These are phyloP conservation scores for Candidula unifasciata DNA, from an alignment of 2,888 invertebrate genomes.

Conservation along the genomic window DNA sequence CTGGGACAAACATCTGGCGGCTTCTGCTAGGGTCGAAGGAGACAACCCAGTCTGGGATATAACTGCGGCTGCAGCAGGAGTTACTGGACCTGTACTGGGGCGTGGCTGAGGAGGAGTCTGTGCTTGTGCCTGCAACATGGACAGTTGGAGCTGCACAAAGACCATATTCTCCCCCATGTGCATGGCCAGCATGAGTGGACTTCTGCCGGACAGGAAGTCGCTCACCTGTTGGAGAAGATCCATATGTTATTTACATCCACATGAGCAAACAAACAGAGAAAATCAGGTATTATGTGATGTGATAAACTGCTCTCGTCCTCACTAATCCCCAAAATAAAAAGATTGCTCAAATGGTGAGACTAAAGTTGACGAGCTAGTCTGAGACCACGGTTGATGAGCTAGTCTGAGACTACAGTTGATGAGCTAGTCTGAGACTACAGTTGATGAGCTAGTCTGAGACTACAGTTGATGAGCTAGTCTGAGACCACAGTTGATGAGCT, in stretches of 20 bases:
- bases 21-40: constrained; percentile 45
- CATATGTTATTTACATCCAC: neutral
- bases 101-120: constrained; percentile 8
- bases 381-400: too few species aligned
- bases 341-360: too few species aligned
- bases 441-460: too few species aligned
- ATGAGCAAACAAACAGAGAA: too few species aligned
- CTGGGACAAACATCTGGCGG: constrained; percentile 44
- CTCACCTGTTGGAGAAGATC: constrained; percentile 83
- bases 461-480: too few species aligned
- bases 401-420: too few species aligned
- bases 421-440: too few species aligned
- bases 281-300: too few species aligned
- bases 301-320: too few species aligned
- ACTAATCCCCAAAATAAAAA: too few species aligned
- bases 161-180: constrained; percentile 97
- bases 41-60: constrained; percentile 39
- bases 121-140: constrained; percentile 80
- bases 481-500: too few species aligned
- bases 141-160: constrained; percentile 95
- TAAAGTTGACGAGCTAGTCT: too few species aligned
- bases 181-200: constrained; percentile 95
- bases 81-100: neutral
- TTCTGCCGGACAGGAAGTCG: constrained; percentile 95
- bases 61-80: constrained; percentile 22